phyloP scores from a whole-genome alignment of 2,113 vertebrate species.

The Hoplias malabaricus region DNA sequence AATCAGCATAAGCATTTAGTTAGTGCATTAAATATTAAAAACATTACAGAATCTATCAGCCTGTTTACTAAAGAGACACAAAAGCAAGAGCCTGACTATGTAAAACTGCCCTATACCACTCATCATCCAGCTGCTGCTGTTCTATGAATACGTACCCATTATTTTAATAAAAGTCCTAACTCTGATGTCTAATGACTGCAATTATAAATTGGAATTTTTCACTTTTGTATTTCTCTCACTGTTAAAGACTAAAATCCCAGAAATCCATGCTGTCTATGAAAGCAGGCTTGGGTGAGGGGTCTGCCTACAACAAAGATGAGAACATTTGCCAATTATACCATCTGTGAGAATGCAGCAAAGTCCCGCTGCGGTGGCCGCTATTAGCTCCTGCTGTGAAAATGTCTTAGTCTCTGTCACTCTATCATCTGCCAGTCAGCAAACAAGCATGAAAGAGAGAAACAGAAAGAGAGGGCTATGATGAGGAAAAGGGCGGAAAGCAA shows the following conservation, averaged over 20 bases:
- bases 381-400: not conserved
- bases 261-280: not conserved
- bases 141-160: too few relatives aligned
- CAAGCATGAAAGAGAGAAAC: not conserved
- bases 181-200: too few relatives aligned
- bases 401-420: not conserved
- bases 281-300: not conserved
- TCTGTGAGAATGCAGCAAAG: not conserved
- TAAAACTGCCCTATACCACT: too few relatives aligned
- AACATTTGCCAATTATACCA: not conserved
- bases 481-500: slow-evolving; percentile 11
- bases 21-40: too few relatives aligned
- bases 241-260: not conserved
- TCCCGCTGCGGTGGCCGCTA: not conserved
- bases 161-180: too few relatives aligned
- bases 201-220: too few relatives aligned
- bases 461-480: not conserved
- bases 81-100: too few relatives aligned
- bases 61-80: too few relatives aligned
- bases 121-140: too few relatives aligned
- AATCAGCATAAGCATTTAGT: too few relatives aligned
- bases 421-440: not conserved
- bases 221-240: not conserved
- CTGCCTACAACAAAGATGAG: not conserved
- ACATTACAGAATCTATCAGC: too few relatives aligned